Evolutionary conservation across 2,797 vertebrate species (phyloP), one percentile per base, ranked within the genome.

Genomic region (Dermochelys coriacea): DNA sequence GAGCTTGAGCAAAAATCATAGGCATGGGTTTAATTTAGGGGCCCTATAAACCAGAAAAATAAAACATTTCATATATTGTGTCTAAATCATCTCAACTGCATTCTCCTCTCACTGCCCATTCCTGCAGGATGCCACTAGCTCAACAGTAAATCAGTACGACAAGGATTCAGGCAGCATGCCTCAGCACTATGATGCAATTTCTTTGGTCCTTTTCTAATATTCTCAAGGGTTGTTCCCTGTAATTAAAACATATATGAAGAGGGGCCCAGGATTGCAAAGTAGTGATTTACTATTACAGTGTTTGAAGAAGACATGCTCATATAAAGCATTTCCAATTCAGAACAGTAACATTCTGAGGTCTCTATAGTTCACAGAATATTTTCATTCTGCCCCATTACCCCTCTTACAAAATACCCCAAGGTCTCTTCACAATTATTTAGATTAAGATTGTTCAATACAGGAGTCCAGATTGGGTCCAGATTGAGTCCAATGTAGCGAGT

Each of bases 51-150:
- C 49, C 86, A 2, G 27, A 96, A 95, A 84, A 1, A 41, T 15
- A 29, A 54, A 92, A 57, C 41, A 52, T 79, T 23, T 86, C 88
- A 57, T 7, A 90, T 85, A 37, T 71, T 75, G 25, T 57, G 52
- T 81, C 89, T 61, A 92, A 97, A 97, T 79, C 91, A 87, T 88
- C 91, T 34, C 21, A 31, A 2, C 27, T 93, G 80, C 47, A 29
- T 1, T 34, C 82, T 74, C 81, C 79, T 12, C 12, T 84, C 2
- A 49, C 6, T 71, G 18, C 41, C 3, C 41, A 37, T 9, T 41
- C 41, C 74, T 37, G 75, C 4, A 1, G 54, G 3, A 2, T 79
- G 23, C 31, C 4, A 9, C 55, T 55, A 82, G 68, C 50, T 54
- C 84, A 85, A 79, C 18, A 27, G 5, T 11, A 71, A 74, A 71